These are phyloP conservation scores for Camponotus floridanus DNA, from an alignment of 1,140 invertebrate genomes.

Conservation along the genomic window DNA sequence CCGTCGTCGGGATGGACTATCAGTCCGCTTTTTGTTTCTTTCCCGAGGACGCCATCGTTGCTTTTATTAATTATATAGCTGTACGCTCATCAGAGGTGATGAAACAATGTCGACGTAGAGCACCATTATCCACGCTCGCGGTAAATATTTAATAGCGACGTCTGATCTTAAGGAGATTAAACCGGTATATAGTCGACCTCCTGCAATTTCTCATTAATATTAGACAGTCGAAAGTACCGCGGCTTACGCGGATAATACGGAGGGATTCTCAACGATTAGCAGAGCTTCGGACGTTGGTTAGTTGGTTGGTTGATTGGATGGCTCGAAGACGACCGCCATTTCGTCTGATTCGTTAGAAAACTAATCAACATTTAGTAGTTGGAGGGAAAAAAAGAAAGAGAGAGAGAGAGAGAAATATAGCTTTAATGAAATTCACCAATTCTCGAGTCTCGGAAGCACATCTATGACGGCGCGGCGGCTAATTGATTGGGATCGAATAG, in stretches of 20 bases:
- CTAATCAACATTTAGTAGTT: conserved; percentile 55
- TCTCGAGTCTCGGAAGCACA: not conserved
- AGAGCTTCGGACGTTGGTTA: not conserved
- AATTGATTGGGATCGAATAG: not conserved
- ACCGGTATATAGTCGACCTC: conserved; percentile 40
- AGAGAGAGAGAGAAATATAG: conserved; percentile 20
- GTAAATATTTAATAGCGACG: conserved; percentile 72
- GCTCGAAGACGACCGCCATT: not conserved
- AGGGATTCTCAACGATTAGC: conserved; percentile 9
- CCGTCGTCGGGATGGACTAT: not conserved
- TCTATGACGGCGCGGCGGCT: not conserved
- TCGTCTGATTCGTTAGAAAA: conserved; percentile 41
- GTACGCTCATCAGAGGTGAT: conserved; percentile 46
- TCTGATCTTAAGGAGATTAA: conserved; percentile 76
- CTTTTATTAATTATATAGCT: conserved; percentile 74
- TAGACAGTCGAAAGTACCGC: conserved; percentile 63
- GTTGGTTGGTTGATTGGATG: not conserved
- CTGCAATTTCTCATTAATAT: conserved; percentile 71
- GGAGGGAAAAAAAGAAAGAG: not conserved
- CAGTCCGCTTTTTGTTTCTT: conserved; percentile 42
- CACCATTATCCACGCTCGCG: conserved; percentile 60
- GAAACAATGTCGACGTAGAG: conserved; percentile 63
- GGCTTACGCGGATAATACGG: conserved; percentile 42
- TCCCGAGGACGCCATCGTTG: conserved; percentile 3
- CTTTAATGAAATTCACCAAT: conserved; percentile 56